phyloP scores from a whole-genome alignment of 2,797 vertebrate genomes.

The Crocidura indochinensis region DNA sequence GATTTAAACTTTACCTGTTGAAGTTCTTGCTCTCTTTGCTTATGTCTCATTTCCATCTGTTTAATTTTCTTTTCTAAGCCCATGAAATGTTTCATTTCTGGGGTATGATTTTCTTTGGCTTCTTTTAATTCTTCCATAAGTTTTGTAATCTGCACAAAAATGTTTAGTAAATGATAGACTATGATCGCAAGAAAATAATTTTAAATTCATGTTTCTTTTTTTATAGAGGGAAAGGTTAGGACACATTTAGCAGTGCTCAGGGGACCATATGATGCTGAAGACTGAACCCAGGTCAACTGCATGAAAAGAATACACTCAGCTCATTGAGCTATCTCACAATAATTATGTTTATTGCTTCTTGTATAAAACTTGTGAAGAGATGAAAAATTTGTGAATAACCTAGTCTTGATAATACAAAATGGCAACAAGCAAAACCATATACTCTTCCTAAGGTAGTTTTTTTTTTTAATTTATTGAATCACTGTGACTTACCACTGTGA shows the following conservation, averaged over 20 bases:
- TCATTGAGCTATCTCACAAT: background rate
- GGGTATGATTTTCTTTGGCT: conserved; percentile 94
- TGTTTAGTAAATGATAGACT: conserved; percentile 65
- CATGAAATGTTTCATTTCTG: conserved; percentile 94
- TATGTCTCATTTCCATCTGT: conserved; percentile 93
- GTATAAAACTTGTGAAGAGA: conserved; percentile 17
- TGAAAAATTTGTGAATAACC: conserved; percentile 2
- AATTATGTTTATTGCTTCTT: background rate
- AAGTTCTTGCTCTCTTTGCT: conserved; percentile 94
- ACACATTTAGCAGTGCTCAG: too few species aligned
- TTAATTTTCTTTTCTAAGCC: conserved; percentile 94
- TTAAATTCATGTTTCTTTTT: background rate
- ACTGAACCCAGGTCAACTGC: background rate
- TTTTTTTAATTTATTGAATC: too few species aligned
- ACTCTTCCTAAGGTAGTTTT: background rate
- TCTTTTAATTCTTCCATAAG: conserved; percentile 95
- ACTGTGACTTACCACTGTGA: too few species aligned
- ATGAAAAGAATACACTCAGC: background rate
- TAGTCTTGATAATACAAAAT: background rate
- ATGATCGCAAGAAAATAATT: conserved; percentile 28
- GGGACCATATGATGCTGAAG: too few species aligned
- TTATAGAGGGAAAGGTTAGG: too few species aligned
- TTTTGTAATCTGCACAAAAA: conserved; percentile 91
- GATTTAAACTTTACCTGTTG: conserved; percentile 92
- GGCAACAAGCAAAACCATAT: background rate